Evolutionary conservation across 53 echinoderm and acorn worm genomes (phyloP), one percentile per base, ranked within the genome.

Genomic region (Paracentrotus lividus): DNA sequence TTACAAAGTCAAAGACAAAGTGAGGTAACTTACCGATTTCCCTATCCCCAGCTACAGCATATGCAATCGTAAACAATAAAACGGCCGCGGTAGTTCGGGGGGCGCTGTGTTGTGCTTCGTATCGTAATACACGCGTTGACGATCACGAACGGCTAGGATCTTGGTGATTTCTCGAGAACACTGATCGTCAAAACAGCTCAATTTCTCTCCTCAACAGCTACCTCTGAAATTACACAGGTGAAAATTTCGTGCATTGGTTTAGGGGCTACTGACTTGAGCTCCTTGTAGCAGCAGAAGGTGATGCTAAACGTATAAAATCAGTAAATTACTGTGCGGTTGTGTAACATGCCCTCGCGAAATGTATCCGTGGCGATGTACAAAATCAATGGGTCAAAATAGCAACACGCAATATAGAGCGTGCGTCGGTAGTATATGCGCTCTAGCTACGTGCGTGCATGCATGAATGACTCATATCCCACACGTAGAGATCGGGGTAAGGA

Each of bases 31-130:
- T 67, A 67, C 67, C 67, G 29, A 23, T 66, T n/a, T 34, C 32
- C 33, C 67, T 33, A 31, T 31, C 32, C 52, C 9, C 15, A 3
- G 52, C 49, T 49, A 49, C n/a, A n/a, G n/a, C 61, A 61, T 58
- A 59, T n/a, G 67, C 67, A 33, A 33, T 67, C 67, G 67, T 67
- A 67, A 67, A 67, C 67, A 67, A 67, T 67, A 33, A 67, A 67
- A 67, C 67, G 67, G 67, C 67, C 33, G n/a, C n/a, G n/a, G 32
- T 13, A 32, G 31, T 67, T 67, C 67, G 15, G 31, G n/a, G 67
- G 67, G 31, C 61, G 67, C 14, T 67, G 32, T 67, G 67, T 67
- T 67, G 31, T 67, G 67, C 67, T 34, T 34, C 67, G 67, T 33
- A 33, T 32, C 67, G 33, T 33, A 67, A 67, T n/a, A 31, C 67